Evolutionary conservation across 2,888 invertebrate genomes (phyloP), one percentile per base, ranked within the genome.

Genomic region (Onthophagus sagittarius): DNA sequence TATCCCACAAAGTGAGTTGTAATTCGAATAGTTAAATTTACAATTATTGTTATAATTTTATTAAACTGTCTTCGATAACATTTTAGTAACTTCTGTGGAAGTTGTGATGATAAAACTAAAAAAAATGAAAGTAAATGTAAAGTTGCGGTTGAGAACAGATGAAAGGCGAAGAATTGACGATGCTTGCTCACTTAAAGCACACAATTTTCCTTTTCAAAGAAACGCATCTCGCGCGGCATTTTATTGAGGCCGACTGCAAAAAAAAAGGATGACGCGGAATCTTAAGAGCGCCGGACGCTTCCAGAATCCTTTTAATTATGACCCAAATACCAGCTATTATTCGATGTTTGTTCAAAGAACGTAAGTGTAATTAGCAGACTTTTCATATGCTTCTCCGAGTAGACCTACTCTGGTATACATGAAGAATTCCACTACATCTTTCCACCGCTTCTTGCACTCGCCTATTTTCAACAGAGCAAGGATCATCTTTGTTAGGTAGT

Each of bases 261-360:
- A 53, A 53, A 53, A 53, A 15, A 67, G 7, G 15, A 67, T 15
- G 6, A n/a, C 6, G 67, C 5, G 32, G 67, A 64, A 64, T 64
- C 23, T 64, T 14, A 64, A 14, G 13, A 15, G 64, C 64, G 64
- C 15, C 15, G 15, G 64, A 64, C 67, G 6, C 32, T 67, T 67
- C 67, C 67, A 67, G 23, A 15, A 67, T 67, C 67, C n/a, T 31
- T 67, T 67, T 67, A 67, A 67, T 67, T 67, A 67, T 67, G 67
- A 67, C 67, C 67, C 67, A 67, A 32, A 31, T 67, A 67, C 32
- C 31, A 23, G 67, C 67, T 67, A 67, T 67, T 67, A 67, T 67
- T 67, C 39, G 39, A 53, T 53, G 39, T 53, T 15, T 32, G 67
- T 23, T 23, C 32, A 67, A 23, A 23, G 23, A 13, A 67, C 67